Conservation (phyloP, 2,888 invertebrate genomes). For the Metalampra italica region DNA sequence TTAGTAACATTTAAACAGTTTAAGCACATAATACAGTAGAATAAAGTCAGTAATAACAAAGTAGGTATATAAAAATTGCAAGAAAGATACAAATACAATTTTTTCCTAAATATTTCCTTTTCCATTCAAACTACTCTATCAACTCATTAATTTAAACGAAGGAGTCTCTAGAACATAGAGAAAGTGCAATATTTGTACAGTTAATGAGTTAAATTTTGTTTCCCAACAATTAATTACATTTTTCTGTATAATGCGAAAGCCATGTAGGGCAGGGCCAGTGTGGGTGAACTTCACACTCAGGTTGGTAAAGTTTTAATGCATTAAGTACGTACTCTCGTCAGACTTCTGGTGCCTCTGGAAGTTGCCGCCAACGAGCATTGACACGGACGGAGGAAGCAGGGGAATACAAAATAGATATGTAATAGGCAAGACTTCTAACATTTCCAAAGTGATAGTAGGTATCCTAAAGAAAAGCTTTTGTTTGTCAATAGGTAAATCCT, state of each 20-base stretch:
- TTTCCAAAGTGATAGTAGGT: too few species aligned
- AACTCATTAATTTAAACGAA: too few species aligned
- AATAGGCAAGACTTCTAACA: too few species aligned
- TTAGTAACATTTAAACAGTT: too few species aligned
- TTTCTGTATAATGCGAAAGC: slow-evolving; percentile 60
- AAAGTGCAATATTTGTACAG: background rate
- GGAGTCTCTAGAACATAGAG: background rate
- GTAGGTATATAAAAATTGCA: too few species aligned
- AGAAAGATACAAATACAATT: too few species aligned
- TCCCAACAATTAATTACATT: slow-evolving; percentile 26
- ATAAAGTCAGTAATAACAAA: too few species aligned
- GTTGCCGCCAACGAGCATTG: slow-evolving; percentile 29
- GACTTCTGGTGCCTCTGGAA: slow-evolving; percentile 21
- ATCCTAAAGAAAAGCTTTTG: too few species aligned
- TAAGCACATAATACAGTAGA: too few species aligned
- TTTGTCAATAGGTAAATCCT: too few species aligned
- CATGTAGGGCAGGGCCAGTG: slow-evolving; percentile 36
- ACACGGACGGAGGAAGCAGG: slow-evolving; percentile 24
- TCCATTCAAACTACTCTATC: too few species aligned
- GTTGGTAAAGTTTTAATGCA: slow-evolving; percentile 64
- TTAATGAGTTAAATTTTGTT: slow-evolving; percentile 1
- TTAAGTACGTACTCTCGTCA: slow-evolving; percentile 25
- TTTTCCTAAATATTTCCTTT: too few species aligned
- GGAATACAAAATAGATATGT: slow-evolving; percentile 9
- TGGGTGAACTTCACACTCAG: slow-evolving; percentile 43